phyloP scores from a whole-genome alignment of 2,113 vertebrate species.

The Pavo muticus region DNA sequence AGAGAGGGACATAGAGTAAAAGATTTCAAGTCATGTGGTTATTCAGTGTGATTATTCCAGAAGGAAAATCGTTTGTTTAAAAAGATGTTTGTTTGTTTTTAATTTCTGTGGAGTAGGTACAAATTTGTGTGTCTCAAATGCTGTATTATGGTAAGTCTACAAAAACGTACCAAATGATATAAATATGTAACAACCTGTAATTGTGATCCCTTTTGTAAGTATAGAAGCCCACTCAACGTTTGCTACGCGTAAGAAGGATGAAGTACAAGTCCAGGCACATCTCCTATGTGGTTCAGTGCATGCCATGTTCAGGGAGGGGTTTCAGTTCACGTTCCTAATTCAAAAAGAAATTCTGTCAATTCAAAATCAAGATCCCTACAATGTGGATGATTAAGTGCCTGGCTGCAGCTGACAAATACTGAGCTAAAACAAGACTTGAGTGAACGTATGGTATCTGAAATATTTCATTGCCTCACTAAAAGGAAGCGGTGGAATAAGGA shows the following conservation, averaged over 20 bases:
- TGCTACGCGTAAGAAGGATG: neutral
- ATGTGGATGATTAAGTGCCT: neutral
- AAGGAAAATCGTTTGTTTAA: neutral
- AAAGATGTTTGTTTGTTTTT: neutral
- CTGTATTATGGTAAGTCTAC: neutral
- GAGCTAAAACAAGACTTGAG: neutral
- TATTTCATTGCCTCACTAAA: fast-evolving
- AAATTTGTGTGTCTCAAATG: neutral
- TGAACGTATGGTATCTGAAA: neutral
- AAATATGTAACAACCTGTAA: neutral
- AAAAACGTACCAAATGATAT: neutral
- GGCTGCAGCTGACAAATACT: neutral
- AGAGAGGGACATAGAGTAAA: neutral
- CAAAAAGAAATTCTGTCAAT: neutral
- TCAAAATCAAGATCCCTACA: neutral
- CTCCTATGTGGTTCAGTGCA: fast-evolving
- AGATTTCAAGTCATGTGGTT: neutral
- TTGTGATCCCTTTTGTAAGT: neutral
- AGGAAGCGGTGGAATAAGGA: neutral
- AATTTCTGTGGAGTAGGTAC: neutral
- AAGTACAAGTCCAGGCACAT: neutral
- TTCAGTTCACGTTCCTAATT: neutral
- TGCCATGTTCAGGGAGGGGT: neutral
- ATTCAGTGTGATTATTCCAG: neutral
- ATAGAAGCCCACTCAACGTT: neutral